These are phyloP conservation scores for Eriocheir sinensis DNA, from an alignment of 1,140 invertebrate species.

Conservation along the genomic window DNA sequence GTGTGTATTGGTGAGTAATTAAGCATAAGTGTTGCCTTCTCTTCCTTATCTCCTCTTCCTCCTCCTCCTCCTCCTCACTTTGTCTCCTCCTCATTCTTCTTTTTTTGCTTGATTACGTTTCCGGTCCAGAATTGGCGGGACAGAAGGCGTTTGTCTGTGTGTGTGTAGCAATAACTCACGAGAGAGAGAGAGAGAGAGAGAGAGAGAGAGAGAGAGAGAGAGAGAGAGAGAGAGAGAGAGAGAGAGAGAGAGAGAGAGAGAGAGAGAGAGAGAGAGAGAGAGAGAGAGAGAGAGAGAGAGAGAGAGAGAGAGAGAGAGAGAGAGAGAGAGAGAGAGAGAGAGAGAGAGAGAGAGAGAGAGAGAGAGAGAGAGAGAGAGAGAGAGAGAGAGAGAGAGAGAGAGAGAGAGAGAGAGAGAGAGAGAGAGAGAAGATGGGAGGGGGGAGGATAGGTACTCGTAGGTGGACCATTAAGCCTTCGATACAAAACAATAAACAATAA, in stretches of 20 bases:
- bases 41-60: neutral
- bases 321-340: neutral
- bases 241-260: neutral
- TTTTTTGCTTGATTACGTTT: neutral
- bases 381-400: neutral
- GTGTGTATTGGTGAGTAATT: neutral
- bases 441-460: neutral
- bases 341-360: neutral
- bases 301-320: neutral
- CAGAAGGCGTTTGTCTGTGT: too few relatives aligned
- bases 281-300: constrained; percentile 12
- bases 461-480: too few relatives aligned
- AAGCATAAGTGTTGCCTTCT: neutral
- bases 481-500: too few relatives aligned
- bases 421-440: neutral
- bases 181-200: neutral
- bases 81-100: neutral
- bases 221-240: constrained; percentile 4
- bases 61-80: constrained; percentile 14
- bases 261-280: neutral
- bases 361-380: neutral
- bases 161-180: too few relatives aligned
- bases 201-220: constrained; percentile 1
- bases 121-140: too few relatives aligned
- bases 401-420: neutral